A percentile compares a stretch with the other conserved stretches of the same genome.
Conservation (phyloP, 2,888 invertebrate species). For the Litoditis marina region DNA sequence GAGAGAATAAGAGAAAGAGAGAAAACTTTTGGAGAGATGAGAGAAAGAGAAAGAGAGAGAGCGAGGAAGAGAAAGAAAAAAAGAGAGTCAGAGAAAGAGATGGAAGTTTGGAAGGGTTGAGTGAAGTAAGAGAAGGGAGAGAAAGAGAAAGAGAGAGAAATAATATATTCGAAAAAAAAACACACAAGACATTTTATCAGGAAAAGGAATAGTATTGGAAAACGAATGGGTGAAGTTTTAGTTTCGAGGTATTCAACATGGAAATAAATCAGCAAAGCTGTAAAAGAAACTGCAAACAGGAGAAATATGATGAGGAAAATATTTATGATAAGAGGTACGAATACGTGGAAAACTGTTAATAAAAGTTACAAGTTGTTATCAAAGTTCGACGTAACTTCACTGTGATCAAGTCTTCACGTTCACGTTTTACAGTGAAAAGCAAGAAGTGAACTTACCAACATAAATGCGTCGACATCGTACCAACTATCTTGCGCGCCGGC, state of each 20-base stretch:
- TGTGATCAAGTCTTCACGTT: too few relatives aligned
- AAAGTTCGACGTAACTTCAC: too few relatives aligned
- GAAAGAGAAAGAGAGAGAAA: not conserved
- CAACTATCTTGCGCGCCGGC: conserved; percentile 51
- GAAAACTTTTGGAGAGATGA: not conserved
- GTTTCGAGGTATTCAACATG: too few relatives aligned
- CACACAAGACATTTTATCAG: conserved; percentile 10
- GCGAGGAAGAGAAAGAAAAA: not conserved
- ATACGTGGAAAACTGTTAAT: not conserved
- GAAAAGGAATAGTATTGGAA: too few relatives aligned
- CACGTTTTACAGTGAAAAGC: too few relatives aligned
- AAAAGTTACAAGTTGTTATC: not conserved
- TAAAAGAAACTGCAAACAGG: conserved; percentile 13
- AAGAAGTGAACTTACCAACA: conserved; percentile 45
- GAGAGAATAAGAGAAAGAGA: not conserved
- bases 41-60: not conserved
- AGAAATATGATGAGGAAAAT: not conserved
- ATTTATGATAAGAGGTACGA: too few relatives aligned
- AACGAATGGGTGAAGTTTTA: too few relatives aligned
- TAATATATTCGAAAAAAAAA: too few relatives aligned
- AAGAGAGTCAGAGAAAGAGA: not conserved
- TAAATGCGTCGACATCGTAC: conserved; percentile 58
- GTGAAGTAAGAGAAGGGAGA: not conserved
- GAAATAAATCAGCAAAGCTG: too few relatives aligned
- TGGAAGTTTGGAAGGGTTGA: conserved; percentile 1